Evolutionary conservation across 2,888 invertebrate species (phyloP), one percentile per base, ranked within the genome.

Genomic region (Nymphalis c-album): DNA sequence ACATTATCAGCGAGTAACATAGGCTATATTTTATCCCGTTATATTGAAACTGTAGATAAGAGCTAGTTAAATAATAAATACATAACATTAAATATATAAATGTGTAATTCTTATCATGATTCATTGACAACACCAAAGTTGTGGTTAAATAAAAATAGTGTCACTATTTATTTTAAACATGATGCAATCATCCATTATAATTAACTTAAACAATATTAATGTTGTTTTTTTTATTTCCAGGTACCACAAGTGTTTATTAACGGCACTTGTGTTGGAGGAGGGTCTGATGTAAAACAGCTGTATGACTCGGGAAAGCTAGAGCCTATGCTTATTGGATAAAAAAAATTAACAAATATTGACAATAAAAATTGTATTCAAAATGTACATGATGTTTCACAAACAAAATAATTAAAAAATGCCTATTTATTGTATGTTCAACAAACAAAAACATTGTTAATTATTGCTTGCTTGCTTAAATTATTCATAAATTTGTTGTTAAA

Each of bases 191-290:
- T 2, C 2, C 1, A 10, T 40, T 40, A 40, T 13, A 13, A 40
- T 4, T 40, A 13, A 40, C 40, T 1, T 26, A n/a, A 31, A 31
- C 26, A 31, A 31, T 31, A 6, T 31, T 31, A 31, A 31, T 5
- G 5, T 6, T 5, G 5, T 7, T 48, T 13, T 17, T 67, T 73
- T 69, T 45, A 45, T 20, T 92, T 91, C 26, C 88, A 98, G 96
- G 98, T 99, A 2, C 99, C 99, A 0, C 94, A 98, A 80, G 98
- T 99, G 2, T 99, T 99, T 86, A 95, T 99, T 50, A 95, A 97
- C 79, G 97, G 97, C 2, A 94, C 95, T 81, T 99, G 96, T 83
- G 93, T 99, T 67, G 99, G 99, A 7, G 99, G 98, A 48, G 98
- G 98, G 3, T 95, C 96, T 4, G 99, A 99, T 80, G 96, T 98